A percentile compares a stretch with the other conserved stretches of the same genome.
Evolutionary conservation across 2,797 vertebrate species (phyloP).

Genomic region (Nasua narica): DNA sequence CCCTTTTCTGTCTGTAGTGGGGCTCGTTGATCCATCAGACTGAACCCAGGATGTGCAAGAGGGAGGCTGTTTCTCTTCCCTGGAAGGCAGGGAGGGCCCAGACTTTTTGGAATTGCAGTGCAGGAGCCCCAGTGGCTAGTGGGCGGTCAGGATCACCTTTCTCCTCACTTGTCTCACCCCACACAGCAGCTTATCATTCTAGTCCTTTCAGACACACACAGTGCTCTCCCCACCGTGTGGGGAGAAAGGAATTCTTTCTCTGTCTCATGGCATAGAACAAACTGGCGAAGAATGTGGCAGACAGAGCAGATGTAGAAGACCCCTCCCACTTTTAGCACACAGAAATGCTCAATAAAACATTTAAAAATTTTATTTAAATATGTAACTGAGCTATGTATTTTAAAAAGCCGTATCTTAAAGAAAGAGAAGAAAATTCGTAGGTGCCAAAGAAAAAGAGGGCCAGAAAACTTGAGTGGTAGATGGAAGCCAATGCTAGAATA

Average conservation of each 20-base stretch:
- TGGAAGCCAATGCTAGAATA: not conserved
- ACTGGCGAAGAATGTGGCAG: not conserved
- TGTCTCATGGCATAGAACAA: not conserved
- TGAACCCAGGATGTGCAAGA: not conserved
- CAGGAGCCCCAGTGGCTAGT: too few species aligned
- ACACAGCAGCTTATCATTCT: too few species aligned
- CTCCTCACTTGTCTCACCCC: not conserved
- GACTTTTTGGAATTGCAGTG: not conserved
- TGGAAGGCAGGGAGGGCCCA: too few species aligned
- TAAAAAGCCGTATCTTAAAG: not conserved
- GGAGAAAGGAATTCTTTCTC: not conserved
- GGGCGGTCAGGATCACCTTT: not conserved
- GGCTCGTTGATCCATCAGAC: not conserved
- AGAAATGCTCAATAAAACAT: not conserved
- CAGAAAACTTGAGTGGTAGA: not conserved
- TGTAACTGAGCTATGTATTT: not conserved
- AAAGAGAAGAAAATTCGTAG: not conserved
- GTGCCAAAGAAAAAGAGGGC: not conserved
- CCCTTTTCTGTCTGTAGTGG: not conserved
- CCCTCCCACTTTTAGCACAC: not conserved
- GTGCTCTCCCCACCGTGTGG: not conserved
- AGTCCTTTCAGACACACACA: not conserved
- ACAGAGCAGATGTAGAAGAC: not conserved
- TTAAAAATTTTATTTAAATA: not conserved
- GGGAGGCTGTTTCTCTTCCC: not conserved